Percentiles rank a stretch among this genome's conserved stretches.
phyloP scores from a whole-genome alignment of 2,888 invertebrate genomes.

The Lycaena phlaeas region DNA sequence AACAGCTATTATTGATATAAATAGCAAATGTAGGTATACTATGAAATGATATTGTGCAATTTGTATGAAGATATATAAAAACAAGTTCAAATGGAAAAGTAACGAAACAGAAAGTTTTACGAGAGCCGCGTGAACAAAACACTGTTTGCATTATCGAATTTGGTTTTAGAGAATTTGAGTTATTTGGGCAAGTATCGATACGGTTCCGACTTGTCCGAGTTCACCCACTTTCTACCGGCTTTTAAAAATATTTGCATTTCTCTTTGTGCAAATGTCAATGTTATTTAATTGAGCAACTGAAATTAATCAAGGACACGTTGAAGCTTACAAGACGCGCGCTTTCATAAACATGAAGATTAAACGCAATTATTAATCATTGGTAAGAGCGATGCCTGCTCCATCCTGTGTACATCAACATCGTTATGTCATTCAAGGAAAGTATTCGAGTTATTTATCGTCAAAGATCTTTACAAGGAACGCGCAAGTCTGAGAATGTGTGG shows the following conservation, averaged over 20 bases:
- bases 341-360: neutral
- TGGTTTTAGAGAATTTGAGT: neutral
- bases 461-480: too few relatives aligned
- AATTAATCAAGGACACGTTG: slow-evolving; percentile 9
- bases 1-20: too few relatives aligned
- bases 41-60: too few relatives aligned
- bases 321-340: slow-evolving; percentile 2
- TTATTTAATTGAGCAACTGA: slow-evolving; percentile 24
- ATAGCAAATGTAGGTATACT: too few relatives aligned
- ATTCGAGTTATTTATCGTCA: too few relatives aligned
- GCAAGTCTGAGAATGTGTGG: too few relatives aligned
- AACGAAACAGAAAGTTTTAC: neutral
- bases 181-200: neutral
- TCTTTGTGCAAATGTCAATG: slow-evolving; percentile 47
- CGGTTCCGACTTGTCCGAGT: neutral
- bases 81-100: too few relatives aligned
- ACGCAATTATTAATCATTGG: slow-evolving; percentile 1
- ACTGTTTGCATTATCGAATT: neutral
- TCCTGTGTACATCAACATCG: neutral
- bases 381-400: neutral
- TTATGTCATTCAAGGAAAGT: neutral
- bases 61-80: too few relatives aligned
- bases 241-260: slow-evolving; percentile 69
- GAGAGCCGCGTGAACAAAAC: neutral
- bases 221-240: slow-evolving; percentile 59